Evolutionary conservation across 2,113 vertebrate species (phyloP).

Genomic region (Carlito syrichta): DNA sequence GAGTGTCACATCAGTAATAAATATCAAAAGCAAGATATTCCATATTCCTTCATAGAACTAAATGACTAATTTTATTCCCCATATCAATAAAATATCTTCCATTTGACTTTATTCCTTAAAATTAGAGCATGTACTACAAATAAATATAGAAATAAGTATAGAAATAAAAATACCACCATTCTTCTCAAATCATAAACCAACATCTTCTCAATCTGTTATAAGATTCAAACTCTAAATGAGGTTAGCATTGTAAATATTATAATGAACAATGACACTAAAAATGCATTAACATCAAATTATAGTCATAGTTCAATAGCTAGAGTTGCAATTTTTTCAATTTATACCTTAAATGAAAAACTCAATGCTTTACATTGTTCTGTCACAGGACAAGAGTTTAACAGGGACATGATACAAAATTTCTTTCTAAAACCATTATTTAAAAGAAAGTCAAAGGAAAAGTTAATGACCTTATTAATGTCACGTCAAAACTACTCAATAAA

Average conservation of each 20-base stretch:
- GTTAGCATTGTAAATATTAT: background rate
- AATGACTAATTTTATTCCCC: background rate
- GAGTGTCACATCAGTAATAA: background rate
- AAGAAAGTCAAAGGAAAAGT: background rate
- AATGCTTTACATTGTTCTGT: background rate
- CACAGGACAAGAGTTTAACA: background rate
- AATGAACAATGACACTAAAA: background rate
- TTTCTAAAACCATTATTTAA: background rate
- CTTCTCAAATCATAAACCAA: background rate
- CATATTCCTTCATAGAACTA: background rate
- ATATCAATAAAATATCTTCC: background rate
- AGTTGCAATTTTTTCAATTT: background rate
- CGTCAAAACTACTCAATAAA: slow-evolving; percentile 19
- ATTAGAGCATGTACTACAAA: background rate
- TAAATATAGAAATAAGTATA: background rate
- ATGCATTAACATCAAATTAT: background rate
- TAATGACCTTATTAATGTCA: background rate
- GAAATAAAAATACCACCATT: background rate
- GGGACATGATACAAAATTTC: background rate
- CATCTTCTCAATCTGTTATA: background rate
- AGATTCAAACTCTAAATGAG: background rate
- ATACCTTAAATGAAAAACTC: background rate
- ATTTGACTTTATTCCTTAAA: slow-evolving; percentile 29
- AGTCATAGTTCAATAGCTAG: background rate
- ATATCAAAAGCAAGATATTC: background rate